These are phyloP conservation scores for Propithecus deckenii DNA, from an alignment of 2,797 vertebrate species.

Conservation along the genomic window DNA sequence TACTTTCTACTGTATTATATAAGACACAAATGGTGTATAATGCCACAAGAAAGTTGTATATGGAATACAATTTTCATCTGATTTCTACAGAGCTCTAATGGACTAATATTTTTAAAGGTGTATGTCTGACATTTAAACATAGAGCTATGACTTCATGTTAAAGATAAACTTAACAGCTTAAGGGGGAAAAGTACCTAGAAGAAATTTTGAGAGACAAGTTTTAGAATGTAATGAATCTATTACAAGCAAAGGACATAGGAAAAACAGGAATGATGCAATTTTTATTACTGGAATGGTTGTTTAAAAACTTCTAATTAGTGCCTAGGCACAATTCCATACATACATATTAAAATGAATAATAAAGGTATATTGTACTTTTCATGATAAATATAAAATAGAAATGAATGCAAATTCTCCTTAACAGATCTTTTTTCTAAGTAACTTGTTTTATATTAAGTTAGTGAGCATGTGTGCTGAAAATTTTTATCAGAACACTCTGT, in stretches of 20 bases:
- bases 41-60: neutral
- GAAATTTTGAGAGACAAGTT: neutral
- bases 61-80: neutral
- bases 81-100: neutral
- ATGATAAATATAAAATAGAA: slow-evolving; percentile 16
- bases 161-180: neutral
- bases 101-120: neutral
- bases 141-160: slow-evolving; percentile 18
- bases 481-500: slow-evolving; percentile 28
- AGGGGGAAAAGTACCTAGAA: neutral
- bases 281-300: neutral
- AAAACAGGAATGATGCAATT: neutral
- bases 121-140: neutral
- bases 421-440: neutral
- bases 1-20: neutral
- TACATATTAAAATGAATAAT: neutral
- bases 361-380: neutral
- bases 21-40: neutral
- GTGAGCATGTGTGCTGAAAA: neutral
- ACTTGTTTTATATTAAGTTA: neutral
- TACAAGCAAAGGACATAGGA: neutral
- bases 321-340: neutral
- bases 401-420: neutral
- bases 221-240: neutral
- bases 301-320: neutral